Evolutionary conservation across 2,888 invertebrate species (phyloP), one percentile per base, ranked within the genome.

Genomic region (Heliconius sara): DNA sequence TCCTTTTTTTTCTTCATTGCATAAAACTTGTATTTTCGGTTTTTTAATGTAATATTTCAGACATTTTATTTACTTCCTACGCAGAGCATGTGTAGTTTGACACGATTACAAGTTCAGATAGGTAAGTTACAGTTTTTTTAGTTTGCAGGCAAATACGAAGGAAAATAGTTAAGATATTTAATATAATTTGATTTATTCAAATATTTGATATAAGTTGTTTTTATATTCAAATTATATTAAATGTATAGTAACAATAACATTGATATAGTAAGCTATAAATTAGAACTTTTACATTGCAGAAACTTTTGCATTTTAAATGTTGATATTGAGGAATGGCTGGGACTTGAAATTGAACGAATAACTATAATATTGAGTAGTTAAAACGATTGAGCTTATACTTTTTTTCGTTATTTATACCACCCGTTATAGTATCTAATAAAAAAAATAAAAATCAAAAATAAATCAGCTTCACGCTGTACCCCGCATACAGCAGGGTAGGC

Each of bases 31-130:
- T 47, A 43, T 63, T 65, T 39, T 65, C 27, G 25, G 5, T 34
- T 39, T 39, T 39, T 39, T 34, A 39, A 39, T 39, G 65, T 75
- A 22, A 16, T 63, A 60, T 72, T 63, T 74, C 27, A 39, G 63
- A 43, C 5, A 39, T 65, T 75, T 52, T 75, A 75, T 75, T 7
- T 13, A 75, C 75, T 65, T 27, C 75, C 65, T 63, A 75, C 75
- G 27, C 75, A 75, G 39, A 65, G 10, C n/a, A 30, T 22, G 25
- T 74, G 10, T 65, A 74, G 34, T 22, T 60, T 74, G 30, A n/a
- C 39, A 60, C n/a, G 57, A n/a, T 60, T n/a, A 60, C n/a, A 60
- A 10, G n/a, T 60, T 19, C 3, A 10, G 10, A 60, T n/a, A 60
- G n/a, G 9, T 57, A n/a, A n/a, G 22, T 57, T 57, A n/a, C 57